Conservation (phyloP, 2,888 invertebrate genomes). For the Idaea straminata region DNA sequence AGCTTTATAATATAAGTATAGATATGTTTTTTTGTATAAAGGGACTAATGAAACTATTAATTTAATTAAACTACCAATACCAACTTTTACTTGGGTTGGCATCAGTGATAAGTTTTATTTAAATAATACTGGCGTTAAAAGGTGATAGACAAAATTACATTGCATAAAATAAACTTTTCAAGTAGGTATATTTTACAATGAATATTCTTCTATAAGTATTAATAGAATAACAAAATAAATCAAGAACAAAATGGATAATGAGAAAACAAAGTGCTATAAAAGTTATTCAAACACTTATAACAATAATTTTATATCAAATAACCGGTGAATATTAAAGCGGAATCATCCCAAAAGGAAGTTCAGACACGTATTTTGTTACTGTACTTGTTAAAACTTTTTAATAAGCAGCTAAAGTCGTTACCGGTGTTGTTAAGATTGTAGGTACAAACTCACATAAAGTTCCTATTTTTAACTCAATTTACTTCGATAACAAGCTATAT, state of each 20-base stretch:
- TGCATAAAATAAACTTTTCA: too few relatives aligned
- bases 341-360: slow-evolving; percentile 8
- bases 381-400: slow-evolving; percentile 12
- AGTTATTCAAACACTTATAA: neutral
- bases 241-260: neutral
- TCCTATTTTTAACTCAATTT: neutral
- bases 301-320: slow-evolving; percentile 1
- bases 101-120: too few relatives aligned
- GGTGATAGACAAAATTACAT: too few relatives aligned
- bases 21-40: too few relatives aligned
- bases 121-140: too few relatives aligned
- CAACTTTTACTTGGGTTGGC: too few relatives aligned
- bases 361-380: slow-evolving; percentile 9
- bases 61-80: too few relatives aligned
- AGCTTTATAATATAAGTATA: too few relatives aligned
- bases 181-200: neutral
- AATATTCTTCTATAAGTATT: neutral
- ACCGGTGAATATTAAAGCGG: slow-evolving; percentile 3
- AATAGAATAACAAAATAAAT: neutral
- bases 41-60: too few relatives aligned
- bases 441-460: neutral
- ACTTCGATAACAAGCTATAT: neutral
- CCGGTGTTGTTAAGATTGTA: neutral
- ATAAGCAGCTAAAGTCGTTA: slow-evolving; percentile 1
- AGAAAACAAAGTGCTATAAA: neutral